Percentiles rank a stretch among this genome's conserved stretches.
phyloP scores from a whole-genome alignment of 2,113 vertebrate genomes.

The Amblyopsis rosae region DNA sequence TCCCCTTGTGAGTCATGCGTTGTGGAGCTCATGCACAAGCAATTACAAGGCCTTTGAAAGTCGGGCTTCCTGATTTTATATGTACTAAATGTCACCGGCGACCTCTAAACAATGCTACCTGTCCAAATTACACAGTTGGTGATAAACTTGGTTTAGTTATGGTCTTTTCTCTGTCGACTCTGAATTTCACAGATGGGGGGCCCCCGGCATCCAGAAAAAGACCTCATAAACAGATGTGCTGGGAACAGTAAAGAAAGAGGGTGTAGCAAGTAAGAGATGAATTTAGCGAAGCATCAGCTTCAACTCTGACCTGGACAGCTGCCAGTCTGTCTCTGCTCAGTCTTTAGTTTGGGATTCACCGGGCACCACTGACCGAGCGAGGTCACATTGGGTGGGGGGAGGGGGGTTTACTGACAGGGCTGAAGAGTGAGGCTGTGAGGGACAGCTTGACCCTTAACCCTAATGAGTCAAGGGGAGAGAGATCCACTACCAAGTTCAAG shows the following conservation, averaged over 20 bases:
- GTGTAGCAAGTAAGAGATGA: slow-evolving; percentile 11
- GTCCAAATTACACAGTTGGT: slow-evolving; percentile 12
- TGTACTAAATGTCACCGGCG: slow-evolving; percentile 37
- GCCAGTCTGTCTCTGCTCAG: slow-evolving; percentile 26
- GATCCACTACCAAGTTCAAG: slow-evolving; percentile 4
- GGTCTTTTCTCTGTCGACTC: not conserved
- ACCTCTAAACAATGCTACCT: slow-evolving; percentile 13
- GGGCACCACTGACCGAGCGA: not conserved
- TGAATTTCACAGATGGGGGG: slow-evolving; percentile 5
- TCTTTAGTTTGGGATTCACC: slow-evolving; percentile 3
- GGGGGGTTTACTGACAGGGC: not conserved
- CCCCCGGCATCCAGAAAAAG: not conserved
- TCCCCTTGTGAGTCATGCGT: slow-evolving; percentile 22
- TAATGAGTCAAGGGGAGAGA: not conserved
- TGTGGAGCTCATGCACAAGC: slow-evolving; percentile 21
- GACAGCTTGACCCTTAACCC: slow-evolving; percentile 21
- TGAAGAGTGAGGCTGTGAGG: not conserved
- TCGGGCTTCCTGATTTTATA: not conserved
- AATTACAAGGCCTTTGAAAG: slow-evolving; percentile 39
- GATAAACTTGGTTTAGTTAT: slow-evolving; percentile 19
- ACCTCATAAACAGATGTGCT: not conserved
- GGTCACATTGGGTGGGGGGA: not conserved
- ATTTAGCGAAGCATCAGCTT: slow-evolving; percentile 32
- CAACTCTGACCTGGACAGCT: slow-evolving; percentile 36
- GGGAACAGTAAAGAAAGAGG: not conserved